phyloP scores from a whole-genome alignment of 2,113 vertebrate genomes.

The Emydura subglobosa region DNA sequence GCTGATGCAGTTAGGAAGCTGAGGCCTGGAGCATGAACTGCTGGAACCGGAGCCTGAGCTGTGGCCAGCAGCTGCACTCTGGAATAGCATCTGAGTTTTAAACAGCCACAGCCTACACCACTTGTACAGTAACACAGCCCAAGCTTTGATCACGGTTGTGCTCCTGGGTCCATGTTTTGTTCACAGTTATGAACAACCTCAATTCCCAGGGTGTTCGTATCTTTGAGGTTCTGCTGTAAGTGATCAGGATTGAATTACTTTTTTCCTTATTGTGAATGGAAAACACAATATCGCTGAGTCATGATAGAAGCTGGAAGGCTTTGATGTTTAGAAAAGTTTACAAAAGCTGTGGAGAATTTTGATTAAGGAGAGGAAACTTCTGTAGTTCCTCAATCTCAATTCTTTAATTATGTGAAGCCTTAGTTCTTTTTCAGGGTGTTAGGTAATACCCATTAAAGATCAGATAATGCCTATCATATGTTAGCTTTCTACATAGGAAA shows the following conservation, averaged over 20 bases:
- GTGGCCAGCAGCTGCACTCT: no score
- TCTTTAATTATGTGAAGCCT: neutral
- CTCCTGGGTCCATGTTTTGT: no score
- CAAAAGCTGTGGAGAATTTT: neutral
- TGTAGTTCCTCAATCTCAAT: neutral
- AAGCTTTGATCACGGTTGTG: no score
- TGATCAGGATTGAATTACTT: neutral
- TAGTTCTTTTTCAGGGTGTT: neutral
- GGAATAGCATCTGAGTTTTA: no score
- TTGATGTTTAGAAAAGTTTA: neutral
- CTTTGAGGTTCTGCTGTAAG: neutral
- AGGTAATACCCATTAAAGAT: neutral
- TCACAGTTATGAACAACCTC: no score
- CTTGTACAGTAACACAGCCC: no score
- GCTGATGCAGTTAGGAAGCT: no score
- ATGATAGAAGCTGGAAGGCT: neutral
- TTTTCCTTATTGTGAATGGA: neutral
- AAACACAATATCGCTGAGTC: rapidly evolving
- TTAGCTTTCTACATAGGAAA: neutral
- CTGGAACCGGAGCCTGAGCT: no score
- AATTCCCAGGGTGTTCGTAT: no score
- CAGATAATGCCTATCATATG: neutral
- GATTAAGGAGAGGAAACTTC: neutral
- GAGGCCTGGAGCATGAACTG: no score
- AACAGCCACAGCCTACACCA: no score